Conservation (phyloP, 2,888 invertebrate genomes). For the Linyphia triangularis region DNA sequence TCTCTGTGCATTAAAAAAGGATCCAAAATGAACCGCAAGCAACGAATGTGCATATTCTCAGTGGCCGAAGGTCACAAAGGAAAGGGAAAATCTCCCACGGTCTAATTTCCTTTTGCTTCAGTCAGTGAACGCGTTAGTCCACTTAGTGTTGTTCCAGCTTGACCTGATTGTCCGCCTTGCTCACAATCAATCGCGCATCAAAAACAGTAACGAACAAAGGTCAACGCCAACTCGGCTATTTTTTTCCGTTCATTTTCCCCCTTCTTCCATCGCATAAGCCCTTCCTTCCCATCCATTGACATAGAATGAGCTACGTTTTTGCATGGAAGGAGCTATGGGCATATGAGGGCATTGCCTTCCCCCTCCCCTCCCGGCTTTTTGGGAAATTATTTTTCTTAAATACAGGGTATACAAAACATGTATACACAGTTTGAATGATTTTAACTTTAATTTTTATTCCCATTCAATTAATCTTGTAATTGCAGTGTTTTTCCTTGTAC, state of each 20-base stretch:
- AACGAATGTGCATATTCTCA: too few species aligned
- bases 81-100: constrained; percentile 62
- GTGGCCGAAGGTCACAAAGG: constrained; percentile 29
- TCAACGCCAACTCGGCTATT: constrained; percentile 27
- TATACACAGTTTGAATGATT: too few species aligned
- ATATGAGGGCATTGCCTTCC: neutral
- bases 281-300: neutral
- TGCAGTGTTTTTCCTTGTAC: too few species aligned
- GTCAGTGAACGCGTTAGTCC: constrained; percentile 37
- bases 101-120: constrained; percentile 30
- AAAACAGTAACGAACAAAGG: constrained; percentile 61
- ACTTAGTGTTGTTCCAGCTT: constrained; percentile 11
- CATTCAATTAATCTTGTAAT: too few species aligned
- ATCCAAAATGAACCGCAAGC: too few species aligned
- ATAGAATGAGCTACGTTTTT: neutral
- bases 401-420: too few species aligned
- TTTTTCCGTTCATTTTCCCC: constrained; percentile 26
- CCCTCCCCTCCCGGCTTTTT: neutral
- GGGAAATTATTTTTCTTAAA: neutral
- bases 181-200: constrained; percentile 59
- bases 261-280: neutral
- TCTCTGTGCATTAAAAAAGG: too few species aligned
- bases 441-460: too few species aligned
- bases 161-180: constrained; percentile 45
- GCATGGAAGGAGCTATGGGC: neutral